A percentile compares a stretch with the other conserved stretches of the same genome.
These are phyloP conservation scores for Grallaria varia DNA, from an alignment of 2,113 vertebrate genomes.

Conservation along the genomic window DNA sequence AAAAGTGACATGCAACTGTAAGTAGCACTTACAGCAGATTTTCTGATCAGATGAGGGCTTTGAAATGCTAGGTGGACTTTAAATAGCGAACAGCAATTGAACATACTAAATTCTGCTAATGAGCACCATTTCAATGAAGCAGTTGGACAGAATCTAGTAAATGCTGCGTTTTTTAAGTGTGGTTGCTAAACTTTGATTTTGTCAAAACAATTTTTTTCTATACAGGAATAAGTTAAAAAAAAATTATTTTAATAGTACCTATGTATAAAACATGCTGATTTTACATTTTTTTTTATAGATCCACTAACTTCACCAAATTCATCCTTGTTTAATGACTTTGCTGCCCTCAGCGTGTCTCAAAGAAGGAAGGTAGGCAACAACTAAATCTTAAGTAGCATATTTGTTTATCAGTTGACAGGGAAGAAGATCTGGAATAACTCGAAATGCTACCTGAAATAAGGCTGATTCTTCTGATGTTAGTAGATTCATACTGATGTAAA, in stretches of 20 bases:
- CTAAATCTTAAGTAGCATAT: neutral
- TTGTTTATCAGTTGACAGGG: neutral
- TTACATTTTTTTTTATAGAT: slow-evolving; percentile 77
- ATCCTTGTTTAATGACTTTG: slow-evolving; percentile 96
- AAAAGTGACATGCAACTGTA: slow-evolving; percentile 3
- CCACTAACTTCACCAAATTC: slow-evolving; percentile 91
- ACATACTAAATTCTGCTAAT: neutral
- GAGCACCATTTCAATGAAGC: neutral
- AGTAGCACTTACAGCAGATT: neutral
- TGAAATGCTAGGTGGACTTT: neutral
- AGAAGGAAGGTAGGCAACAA: slow-evolving; percentile 90
- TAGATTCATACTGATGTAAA: neutral
- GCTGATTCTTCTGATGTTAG: neutral
- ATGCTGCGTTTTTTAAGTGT: neutral
- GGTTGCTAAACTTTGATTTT: neutral
- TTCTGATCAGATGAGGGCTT: neutral
- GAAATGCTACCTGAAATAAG: neutral
- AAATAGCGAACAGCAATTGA: neutral
- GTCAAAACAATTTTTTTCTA: neutral
- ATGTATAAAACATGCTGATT: neutral
- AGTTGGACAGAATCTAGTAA: neutral
- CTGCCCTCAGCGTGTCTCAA: slow-evolving; percentile 94
- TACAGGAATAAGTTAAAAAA: neutral
- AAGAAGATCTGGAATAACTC: slow-evolving; percentile 1
- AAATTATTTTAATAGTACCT: neutral